Evolutionary conservation across 2,113 vertebrate species (phyloP).

Genomic region (Kryptolebias marmoratus): DNA sequence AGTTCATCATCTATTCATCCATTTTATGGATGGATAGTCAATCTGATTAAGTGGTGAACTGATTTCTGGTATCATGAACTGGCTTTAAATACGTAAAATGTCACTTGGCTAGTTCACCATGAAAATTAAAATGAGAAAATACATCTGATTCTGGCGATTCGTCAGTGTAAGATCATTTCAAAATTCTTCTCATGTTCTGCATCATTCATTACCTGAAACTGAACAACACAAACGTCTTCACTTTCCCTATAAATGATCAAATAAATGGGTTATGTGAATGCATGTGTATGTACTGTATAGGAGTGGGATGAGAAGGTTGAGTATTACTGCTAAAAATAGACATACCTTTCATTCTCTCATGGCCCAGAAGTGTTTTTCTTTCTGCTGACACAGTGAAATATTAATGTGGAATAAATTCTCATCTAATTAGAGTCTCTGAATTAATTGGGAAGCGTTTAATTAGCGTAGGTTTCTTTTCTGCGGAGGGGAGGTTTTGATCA

Average conservation of each 20-base stretch:
- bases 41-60: no score
- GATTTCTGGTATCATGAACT: no score
- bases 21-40: no score
- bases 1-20: no score
- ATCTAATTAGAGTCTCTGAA: slow-evolving; percentile 76
- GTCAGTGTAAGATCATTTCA: not conserved
- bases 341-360: slow-evolving; percentile 40
- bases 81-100: no score
- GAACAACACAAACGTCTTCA: slow-evolving; percentile 23
- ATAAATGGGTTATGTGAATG: slow-evolving; percentile 21
- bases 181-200: slow-evolving; percentile 19
- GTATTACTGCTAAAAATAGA: slow-evolving; percentile 7
- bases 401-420: slow-evolving; percentile 77
- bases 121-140: not conserved
- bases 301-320: not conserved
- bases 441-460: slow-evolving; percentile 79
- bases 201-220: slow-evolving; percentile 29
- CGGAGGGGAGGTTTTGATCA: slow-evolving; percentile 67
- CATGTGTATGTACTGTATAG: not conserved
- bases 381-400: slow-evolving; percentile 77
- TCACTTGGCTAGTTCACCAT: not conserved
- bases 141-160: not conserved
- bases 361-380: slow-evolving; percentile 50
- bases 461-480: slow-evolving; percentile 71
- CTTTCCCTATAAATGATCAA: slow-evolving; percentile 32